phyloP scores from a whole-genome alignment of 2,797 vertebrate species.

The Macroramphosus scolopax region DNA sequence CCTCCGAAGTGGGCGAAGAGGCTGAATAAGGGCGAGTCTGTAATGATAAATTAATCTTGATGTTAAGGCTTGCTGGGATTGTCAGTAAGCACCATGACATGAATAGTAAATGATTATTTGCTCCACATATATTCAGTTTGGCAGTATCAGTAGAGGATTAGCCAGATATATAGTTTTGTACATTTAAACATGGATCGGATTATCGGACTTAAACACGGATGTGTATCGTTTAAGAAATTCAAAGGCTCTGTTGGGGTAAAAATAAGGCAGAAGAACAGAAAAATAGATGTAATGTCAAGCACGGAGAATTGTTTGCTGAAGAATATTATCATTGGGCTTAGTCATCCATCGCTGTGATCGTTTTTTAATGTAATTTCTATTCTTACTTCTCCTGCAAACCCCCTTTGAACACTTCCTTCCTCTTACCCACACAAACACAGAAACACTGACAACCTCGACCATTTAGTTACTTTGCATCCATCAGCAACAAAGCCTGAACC shows the following conservation, averaged over 20 bases:
- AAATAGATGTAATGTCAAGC: too few species aligned
- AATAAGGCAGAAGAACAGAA: too few species aligned
- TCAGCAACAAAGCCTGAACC: background rate
- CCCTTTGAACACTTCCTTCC: slow-evolving; percentile 2
- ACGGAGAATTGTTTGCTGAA: too few species aligned
- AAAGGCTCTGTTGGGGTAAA: too few species aligned
- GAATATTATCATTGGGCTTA: too few species aligned
- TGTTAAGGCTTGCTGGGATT: background rate
- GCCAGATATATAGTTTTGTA: too few species aligned
- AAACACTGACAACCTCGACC: background rate
- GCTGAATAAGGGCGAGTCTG: background rate
- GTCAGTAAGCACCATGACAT: background rate
- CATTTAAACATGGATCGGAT: too few species aligned
- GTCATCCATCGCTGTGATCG: background rate
- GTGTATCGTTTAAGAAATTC: too few species aligned
- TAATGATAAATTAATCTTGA: slow-evolving; percentile 6
- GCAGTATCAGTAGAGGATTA: too few species aligned
- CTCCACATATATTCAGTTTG: too few species aligned
- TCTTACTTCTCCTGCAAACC: background rate
- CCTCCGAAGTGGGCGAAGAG: background rate
- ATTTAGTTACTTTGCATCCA: too few species aligned
- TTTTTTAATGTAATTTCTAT: background rate
- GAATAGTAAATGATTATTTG: background rate
- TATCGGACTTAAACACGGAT: too few species aligned
- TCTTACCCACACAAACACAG: background rate